Percentiles rank a stretch among this genome's conserved stretches.
Evolutionary conservation across 2,888 invertebrate species (phyloP).

Genomic region (Drosophila mettleri): DNA sequence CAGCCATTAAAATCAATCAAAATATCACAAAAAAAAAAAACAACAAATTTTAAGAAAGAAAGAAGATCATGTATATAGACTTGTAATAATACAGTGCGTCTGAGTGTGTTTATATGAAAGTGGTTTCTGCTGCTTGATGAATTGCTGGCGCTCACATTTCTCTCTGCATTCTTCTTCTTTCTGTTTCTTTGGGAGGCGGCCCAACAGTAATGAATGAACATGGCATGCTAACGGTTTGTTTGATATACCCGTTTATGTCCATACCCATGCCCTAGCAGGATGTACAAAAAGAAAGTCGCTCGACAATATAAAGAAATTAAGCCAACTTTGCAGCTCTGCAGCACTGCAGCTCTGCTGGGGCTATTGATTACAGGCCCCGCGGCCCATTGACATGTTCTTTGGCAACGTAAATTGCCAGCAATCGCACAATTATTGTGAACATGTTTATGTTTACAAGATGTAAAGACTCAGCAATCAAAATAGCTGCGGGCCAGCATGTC

Average conservation of each 20-base stretch:
- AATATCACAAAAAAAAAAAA: constrained; percentile 43
- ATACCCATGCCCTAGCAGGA: constrained; percentile 7
- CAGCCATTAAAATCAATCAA: constrained; percentile 79
- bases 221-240: constrained; percentile 73
- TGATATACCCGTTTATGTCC: constrained; percentile 58
- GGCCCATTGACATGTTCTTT: constrained; percentile 70
- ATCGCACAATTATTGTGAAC: constrained; percentile 59
- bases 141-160: constrained; percentile 54
- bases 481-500: constrained; percentile 66
- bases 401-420: constrained; percentile 58
- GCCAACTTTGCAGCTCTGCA: constrained; percentile 29
- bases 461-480: constrained; percentile 63
- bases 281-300: constrained; percentile 63
- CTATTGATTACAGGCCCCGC: constrained; percentile 63
- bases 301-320: constrained; percentile 74
- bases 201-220: constrained; percentile 45
- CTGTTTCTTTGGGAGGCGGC: constrained; percentile 18
- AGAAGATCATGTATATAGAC: not conserved
- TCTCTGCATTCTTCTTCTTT: constrained; percentile 3
- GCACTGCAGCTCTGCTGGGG: constrained; percentile 15
- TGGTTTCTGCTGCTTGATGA: constrained; percentile 29
- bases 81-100: constrained; percentile 23
- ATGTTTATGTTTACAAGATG: constrained; percentile 77
- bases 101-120: constrained; percentile 64
- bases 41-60: too few species aligned